These are phyloP conservation scores for Apogon hyalosoma DNA, from an alignment of 2,797 vertebrate species.

Conservation along the genomic window DNA sequence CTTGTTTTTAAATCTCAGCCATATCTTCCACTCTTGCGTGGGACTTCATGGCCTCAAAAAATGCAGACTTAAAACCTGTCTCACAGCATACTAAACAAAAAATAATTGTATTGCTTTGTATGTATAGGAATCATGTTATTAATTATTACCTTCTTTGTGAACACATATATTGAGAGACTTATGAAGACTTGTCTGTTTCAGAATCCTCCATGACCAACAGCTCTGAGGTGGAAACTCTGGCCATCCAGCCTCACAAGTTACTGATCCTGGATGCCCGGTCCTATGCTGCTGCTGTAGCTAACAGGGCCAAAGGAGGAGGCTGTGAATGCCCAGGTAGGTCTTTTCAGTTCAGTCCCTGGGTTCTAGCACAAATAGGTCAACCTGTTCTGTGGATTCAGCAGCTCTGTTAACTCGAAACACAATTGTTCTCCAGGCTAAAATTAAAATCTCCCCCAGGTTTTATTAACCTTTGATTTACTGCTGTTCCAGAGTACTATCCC, in stretches of 20 bases:
- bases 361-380: conserved; percentile 21
- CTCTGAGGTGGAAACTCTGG: conserved; percentile 90
- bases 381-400: conserved; percentile 16
- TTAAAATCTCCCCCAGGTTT: conserved; percentile 18
- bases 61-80: no score
- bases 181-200: conserved; percentile 53
- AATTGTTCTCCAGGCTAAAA: conserved; percentile 35
- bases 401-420: conserved; percentile 22
- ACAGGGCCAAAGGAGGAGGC: conserved; percentile 97
- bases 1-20: background rate
- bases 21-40: background rate
- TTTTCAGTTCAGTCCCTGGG: conserved; percentile 4
- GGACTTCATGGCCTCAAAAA: no score
- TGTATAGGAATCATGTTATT: no score
- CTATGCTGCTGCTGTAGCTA: conserved; percentile 96
- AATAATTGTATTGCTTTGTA: no score
- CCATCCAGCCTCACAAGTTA: conserved; percentile 92
- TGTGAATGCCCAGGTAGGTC: conserved; percentile 96
- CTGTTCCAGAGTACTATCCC: conserved; percentile 93
- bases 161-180: no score
- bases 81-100: no score
- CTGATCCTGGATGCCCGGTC: conserved; percentile 95
- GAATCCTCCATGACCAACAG: conserved; percentile 93
- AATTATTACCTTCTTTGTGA: no score
- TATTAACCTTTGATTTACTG: conserved; percentile 7